Evolutionary conservation across 2,888 invertebrate species (phyloP).

Genomic region (Napeogenes inachia): DNA sequence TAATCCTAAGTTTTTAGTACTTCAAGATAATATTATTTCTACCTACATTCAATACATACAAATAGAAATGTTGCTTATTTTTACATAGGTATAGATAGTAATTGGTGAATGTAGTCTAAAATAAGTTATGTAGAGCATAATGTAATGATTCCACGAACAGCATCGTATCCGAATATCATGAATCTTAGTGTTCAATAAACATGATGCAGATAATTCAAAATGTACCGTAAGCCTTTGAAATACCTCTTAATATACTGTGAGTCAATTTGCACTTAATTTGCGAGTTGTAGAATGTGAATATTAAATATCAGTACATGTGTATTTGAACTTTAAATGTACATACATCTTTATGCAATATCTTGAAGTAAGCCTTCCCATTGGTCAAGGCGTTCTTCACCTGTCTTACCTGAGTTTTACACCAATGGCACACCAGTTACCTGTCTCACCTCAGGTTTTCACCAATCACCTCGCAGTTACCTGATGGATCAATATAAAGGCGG

Average conservation of each 20-base stretch:
- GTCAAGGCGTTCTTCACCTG: constrained; percentile 29
- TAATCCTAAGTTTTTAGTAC: too few relatives aligned
- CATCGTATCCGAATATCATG: constrained; percentile 34
- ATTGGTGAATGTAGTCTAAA: constrained; percentile 9
- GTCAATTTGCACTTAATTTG: neutral
- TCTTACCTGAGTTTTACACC: constrained; percentile 17
- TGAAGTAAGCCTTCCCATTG: constrained; percentile 38
- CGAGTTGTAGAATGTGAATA: neutral
- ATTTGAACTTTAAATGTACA: neutral
- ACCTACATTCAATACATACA: too few relatives aligned
- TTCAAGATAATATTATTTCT: too few relatives aligned
- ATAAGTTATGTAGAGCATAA: constrained; percentile 20
- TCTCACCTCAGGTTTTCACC: constrained; percentile 45
- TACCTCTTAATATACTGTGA: neutral
- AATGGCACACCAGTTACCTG: constrained; percentile 44
- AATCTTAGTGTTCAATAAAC: constrained; percentile 28
- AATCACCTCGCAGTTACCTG: constrained; percentile 55
- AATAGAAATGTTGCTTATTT: too few relatives aligned
- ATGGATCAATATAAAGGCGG: constrained; percentile 51
- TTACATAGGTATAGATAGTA: neutral
- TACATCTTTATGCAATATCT: constrained; percentile 11
- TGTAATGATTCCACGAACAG: constrained; percentile 38
- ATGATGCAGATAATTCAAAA: constrained; percentile 12
- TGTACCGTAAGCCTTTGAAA: neutral
- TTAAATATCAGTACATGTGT: too few relatives aligned